Base-by-base conservation (phyloP, 2,888 invertebrate genomes). In the Diarsia rubi region DNA sequence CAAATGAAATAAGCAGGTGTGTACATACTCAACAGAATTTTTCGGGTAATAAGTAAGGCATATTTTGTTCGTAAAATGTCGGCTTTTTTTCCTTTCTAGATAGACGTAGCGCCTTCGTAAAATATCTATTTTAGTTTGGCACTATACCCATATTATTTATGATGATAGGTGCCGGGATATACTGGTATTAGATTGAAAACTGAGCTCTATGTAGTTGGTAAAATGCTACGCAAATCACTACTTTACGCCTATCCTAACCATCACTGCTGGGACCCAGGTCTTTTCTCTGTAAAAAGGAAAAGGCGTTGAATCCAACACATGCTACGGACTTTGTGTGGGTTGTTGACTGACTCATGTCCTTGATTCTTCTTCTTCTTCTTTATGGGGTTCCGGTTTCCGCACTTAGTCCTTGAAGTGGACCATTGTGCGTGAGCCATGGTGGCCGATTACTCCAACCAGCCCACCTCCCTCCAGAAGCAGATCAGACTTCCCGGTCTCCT, bases 1-100 rank as follows among this genome's bases (percentile, higher is more conserved):
- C 73, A 84, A 81, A 71, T 75, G 73, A 84, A 85, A 81, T 83
- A 78, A 78, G 73, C 66, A 72, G 60, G 42, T 69, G 73, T 69
- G n/a, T 75, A 78, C 45, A 52, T 66, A 70, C 63, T 75, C 63
- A 65, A 47, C 60, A 54, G 47, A 47, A 14, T 70, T 72, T 82
- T 83, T 59, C 27, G 47, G 44, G 8, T 71, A 60, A 9, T 47
- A 52, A 49, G n/a, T 47, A 44, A n/a, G 14, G 24, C 63, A 37
- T 57, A 64, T 66, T 69, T 57, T 62, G 2, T 45, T 11, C 44
- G 21, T 44, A 60, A 68, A 6, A 64, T 24, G 27, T 57, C 3
- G 45, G 27, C 6, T n/a, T 54, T 71, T 64, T 75, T 64, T 27
- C 24, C 0, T 82, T 52, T 52, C 14, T 49, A 57, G 42, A 68